A percentile compares a stretch with the other conserved stretches of the same genome.
Conservation (phyloP, 2,797 vertebrate genomes). For the Halcyon chelicuti region DNA sequence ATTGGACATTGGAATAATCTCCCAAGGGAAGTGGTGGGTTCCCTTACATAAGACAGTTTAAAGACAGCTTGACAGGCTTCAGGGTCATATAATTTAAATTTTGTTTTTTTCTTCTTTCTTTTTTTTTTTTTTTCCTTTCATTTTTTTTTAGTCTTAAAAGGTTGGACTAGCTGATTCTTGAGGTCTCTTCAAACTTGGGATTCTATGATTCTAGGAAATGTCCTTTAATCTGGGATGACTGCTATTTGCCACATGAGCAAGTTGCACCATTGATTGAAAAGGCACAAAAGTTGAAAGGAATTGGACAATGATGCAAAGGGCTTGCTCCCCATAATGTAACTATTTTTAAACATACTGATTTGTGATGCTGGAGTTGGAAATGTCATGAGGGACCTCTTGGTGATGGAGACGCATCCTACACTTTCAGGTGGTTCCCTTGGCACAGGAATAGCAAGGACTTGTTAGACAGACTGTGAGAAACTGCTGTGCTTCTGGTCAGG, state of each 20-base stretch:
- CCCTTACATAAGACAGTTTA: too few species aligned
- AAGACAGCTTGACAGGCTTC: too few species aligned
- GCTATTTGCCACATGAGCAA: background rate
- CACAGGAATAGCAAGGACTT: background rate
- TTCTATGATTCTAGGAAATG: background rate
- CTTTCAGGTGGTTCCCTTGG: background rate
- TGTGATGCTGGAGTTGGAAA: background rate
- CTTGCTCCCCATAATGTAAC: background rate
- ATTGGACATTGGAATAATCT: too few species aligned
- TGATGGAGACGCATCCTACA: rapidly evolving
- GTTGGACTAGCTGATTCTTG: too few species aligned
- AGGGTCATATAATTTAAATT: too few species aligned
- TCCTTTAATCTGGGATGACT: background rate
- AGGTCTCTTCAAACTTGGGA: too few species aligned
- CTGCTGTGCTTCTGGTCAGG: background rate
- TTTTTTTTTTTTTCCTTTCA: too few species aligned
- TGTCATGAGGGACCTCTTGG: background rate
- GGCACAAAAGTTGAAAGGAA: background rate
- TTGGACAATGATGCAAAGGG: background rate
- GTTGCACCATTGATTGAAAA: background rate
- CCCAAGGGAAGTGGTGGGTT: too few species aligned
- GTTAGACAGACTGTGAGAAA: background rate
- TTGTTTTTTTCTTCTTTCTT: too few species aligned
- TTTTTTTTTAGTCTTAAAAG: too few species aligned
- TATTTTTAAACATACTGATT: background rate